Percentiles rank a stretch among this genome's conserved stretches.
phyloP scores from a whole-genome alignment of 2,797 vertebrate genomes.

The Hippopotamyrus pictus region DNA sequence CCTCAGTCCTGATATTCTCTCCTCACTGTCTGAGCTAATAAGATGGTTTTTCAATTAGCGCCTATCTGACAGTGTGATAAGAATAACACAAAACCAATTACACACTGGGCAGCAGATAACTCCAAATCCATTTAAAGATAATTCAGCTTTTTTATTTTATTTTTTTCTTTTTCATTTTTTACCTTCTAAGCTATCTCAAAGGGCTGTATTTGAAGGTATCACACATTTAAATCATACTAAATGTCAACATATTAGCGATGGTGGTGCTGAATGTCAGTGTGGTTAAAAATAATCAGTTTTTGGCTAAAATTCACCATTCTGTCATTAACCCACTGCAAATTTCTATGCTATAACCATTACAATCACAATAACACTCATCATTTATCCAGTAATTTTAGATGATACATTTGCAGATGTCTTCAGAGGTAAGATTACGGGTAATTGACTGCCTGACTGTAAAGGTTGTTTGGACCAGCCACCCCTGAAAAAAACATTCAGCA shows the following conservation, averaged over 20 bases:
- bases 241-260: not conserved
- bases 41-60: conserved; percentile 59
- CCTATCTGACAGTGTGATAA: conserved; percentile 49
- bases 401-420: not conserved
- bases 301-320: not conserved
- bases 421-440: not conserved
- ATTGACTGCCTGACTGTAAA: not conserved
- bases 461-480: not conserved
- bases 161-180: conserved; percentile 21
- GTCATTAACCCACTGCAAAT: not conserved
- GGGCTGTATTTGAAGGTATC: not conserved
- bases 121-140: conserved; percentile 56
- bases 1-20: conserved; percentile 38
- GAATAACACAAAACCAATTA: conserved; percentile 63
- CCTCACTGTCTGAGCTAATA: conserved; percentile 46
- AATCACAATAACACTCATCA: not conserved
- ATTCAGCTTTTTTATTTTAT: conserved; percentile 41
- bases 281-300: not conserved
- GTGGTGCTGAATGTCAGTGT: conserved; percentile 3
- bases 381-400: not conserved
- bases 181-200: not conserved
- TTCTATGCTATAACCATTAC: not conserved
- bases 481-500: not conserved
- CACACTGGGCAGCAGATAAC: conserved; percentile 51
- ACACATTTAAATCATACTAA: not conserved